Evolutionary conservation across 1,140 invertebrate species (phyloP), one percentile per base, ranked within the genome.

Genomic region (Drosophila rhopaloa): DNA sequence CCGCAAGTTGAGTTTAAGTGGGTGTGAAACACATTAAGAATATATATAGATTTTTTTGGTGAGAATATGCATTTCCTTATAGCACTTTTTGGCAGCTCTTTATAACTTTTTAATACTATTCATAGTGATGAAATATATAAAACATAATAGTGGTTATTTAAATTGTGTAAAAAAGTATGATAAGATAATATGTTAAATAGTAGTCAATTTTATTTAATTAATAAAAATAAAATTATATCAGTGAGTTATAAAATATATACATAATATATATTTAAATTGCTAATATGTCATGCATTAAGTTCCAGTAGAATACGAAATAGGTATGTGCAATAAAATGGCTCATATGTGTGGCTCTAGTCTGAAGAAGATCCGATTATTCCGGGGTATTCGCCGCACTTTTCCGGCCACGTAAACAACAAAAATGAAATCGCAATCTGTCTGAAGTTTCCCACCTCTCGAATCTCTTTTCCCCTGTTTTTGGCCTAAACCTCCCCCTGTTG

Each of bases 401-500:
- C 14, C 59, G 29, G 53, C 51, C 16, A 51, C 53, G 44, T 59
- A 58, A 76, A 75, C 56, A 79, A 65, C 65, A 70, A 70, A 71
- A 60, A 54, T 50, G 10, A 58, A 83, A 59, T 65, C 51, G 51
- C 51, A 57, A 63, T 66, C 62, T 74, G 51, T 58, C 44, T 48
- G 44, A 24, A 57, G 61, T 29, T 51, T 19, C 37, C 60, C 37
- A 46, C 59, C 32, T 41, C 32, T 46, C 27, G 2, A 27, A 24
- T 29, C 1, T 51, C 35, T 19, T n/a, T n/a, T 35, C 9, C 24
- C 35, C 9, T 14, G 29, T 1, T 11, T 11, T 14, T 46, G 62
- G 32, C 43, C 35, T 37, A 13, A 43, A 54, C 14, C 14, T 24
- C 32, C 43, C 24, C 32, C 50, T 41, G 13, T 55, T 61, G 41